Base-by-base conservation (phyloP, 2,888 invertebrate genomes). In the Callyntrura guangdongensis region DNA sequence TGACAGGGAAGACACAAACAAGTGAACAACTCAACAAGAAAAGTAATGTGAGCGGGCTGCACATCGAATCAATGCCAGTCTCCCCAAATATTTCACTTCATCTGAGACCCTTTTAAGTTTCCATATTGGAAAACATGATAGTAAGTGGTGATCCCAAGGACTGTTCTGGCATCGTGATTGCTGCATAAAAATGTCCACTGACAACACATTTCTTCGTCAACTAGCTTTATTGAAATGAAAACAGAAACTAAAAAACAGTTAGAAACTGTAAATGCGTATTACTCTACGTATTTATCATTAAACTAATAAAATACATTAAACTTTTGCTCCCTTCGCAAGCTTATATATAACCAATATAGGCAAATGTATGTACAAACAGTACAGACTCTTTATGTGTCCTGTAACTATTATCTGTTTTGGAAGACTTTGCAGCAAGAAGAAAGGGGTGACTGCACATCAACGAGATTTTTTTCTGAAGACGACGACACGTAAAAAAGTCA, bases 371-470 rank as follows among this genome's bases (percentile, higher is more conserved):
- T 22, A 59, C 12, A 53, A 53, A 12, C 14, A 12, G 8, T 59
- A 5, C 4, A 17, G n/a, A n/a, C n/a, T n/a, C 9, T 61, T n/a
- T 25, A 64, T 64, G 25, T 0, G 3, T 25, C 25, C 3, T 25
- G 14, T 64, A 64, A 22, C 25, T 25, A 64, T 25, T 61, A 22
- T 53, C 79, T 79, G 20, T 20, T n/a, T 79, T 25, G 12, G 47
- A 79, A 25, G 53, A 25, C n/a, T 79, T 53, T 56, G 56, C 25
- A 79, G 79, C 74, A 77, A 22, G n/a, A 77, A 49, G 79, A 79
- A 79, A 79, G 27, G 86, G 74, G 74, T 86, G 86, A 86, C 77
- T 86, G 82, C 22, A 56, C 56, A 59, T 85, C 74, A 74, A 74
- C 72, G 59, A 85, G 85, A 64, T 17, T 79, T 59, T 77, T 27